These are phyloP conservation scores for Carassius gibelio DNA, from an alignment of 2,113 vertebrate genomes.

Conservation along the genomic window DNA sequence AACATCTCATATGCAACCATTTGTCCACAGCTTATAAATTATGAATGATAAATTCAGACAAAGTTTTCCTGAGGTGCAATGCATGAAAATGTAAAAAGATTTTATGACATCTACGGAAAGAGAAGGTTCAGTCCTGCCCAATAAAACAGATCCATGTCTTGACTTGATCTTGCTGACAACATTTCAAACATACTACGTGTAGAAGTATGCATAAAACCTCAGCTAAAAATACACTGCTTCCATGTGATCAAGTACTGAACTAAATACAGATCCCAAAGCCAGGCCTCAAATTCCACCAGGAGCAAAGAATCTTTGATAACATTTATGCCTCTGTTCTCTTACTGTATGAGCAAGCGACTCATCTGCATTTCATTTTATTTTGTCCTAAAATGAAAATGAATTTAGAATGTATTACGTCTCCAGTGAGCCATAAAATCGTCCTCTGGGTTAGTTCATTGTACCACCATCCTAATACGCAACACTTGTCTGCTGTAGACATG, in stretches of 20 bases:
- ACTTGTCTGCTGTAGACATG: conserved; percentile 28
- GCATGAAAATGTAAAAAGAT: neutral
- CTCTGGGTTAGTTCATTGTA: conserved; percentile 9
- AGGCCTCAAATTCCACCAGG: neutral
- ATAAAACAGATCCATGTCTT: conserved; percentile 16
- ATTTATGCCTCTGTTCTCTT: neutral
- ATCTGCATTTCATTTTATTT: neutral
- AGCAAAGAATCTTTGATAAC: neutral
- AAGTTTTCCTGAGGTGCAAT: neutral
- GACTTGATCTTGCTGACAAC: conserved; percentile 31
- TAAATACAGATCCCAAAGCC: neutral
- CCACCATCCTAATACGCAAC: conserved; percentile 17
- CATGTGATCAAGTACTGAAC: conserved; percentile 6
- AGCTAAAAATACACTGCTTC: conserved; percentile 20
- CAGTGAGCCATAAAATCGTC: neutral
- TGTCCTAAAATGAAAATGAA: neutral
- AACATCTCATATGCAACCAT: neutral
- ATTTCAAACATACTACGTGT: conserved; percentile 7
- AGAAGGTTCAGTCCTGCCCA: neutral
- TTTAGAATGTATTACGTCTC: neutral
- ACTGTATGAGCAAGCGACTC: neutral
- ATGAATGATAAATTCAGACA: neutral
- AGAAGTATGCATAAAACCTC: neutral
- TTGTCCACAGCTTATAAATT: neutral
- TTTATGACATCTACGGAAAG: neutral